Percentiles rank a stretch among this genome's conserved stretches.
These are phyloP conservation scores for Troglohyphantes excavatus DNA, from an alignment of 2,888 invertebrate species.

Conservation along the genomic window DNA sequence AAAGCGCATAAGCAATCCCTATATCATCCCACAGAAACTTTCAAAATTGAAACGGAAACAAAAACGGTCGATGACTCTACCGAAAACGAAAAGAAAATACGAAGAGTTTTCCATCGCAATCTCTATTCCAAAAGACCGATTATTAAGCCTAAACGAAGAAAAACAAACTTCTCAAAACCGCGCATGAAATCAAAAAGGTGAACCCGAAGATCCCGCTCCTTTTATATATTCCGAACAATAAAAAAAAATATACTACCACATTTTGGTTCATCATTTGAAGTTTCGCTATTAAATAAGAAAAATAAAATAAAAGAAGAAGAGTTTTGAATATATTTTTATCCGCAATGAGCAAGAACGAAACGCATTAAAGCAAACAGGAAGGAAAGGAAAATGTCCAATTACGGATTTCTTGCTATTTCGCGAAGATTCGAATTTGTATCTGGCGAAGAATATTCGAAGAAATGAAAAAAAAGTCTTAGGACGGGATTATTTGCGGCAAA, in stretches of 20 bases:
- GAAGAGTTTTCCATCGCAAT: background rate
- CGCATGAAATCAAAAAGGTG: background rate
- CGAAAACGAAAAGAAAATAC: background rate
- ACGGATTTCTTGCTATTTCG: slow-evolving; percentile 7
- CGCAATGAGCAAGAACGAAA: background rate
- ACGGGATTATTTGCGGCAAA: too few species aligned
- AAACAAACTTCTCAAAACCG: background rate
- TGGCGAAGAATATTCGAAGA: too few species aligned
- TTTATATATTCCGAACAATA: background rate
- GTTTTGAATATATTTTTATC: background rate
- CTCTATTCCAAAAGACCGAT: background rate
- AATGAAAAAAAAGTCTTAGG: too few species aligned
- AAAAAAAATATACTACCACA: background rate
- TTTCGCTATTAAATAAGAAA: background rate
- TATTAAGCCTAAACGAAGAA: background rate
- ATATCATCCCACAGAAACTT: too few species aligned
- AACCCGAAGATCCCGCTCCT: background rate
- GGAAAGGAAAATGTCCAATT: slow-evolving; percentile 39
- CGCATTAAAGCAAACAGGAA: background rate
- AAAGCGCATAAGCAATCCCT: too few species aligned
- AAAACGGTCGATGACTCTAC: too few species aligned
- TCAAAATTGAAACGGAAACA: too few species aligned
- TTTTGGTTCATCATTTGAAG: slow-evolving; percentile 10
- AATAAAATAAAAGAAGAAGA: background rate
- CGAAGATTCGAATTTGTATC: too few species aligned